Conservation (phyloP, 2,888 invertebrate species). For the Atherix ibis region DNA sequence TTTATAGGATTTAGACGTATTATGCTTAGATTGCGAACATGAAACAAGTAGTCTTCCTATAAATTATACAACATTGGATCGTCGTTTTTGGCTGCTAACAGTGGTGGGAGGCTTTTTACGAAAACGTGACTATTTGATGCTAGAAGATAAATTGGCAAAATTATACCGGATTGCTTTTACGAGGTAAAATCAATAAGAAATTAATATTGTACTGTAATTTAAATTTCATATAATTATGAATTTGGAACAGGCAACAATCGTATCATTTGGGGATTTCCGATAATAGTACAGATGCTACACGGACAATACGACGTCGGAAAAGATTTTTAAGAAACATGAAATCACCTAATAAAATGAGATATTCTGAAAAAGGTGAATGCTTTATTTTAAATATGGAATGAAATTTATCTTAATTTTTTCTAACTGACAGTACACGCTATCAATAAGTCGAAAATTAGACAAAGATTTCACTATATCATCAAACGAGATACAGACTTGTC, state of each 20-base stretch:
- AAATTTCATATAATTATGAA: slow-evolving; percentile 2
- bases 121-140: slow-evolving; percentile 42
- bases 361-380: too few relatives aligned
- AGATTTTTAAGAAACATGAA: too few relatives aligned
- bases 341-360: too few relatives aligned
- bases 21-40: slow-evolving; percentile 19
- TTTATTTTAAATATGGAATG: too few relatives aligned
- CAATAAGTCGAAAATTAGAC: too few relatives aligned
- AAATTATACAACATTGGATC: slow-evolving; percentile 36
- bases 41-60: slow-evolving; percentile 20
- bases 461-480: too few relatives aligned
- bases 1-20: slow-evolving; percentile 21
- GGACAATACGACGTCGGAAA: too few relatives aligned
- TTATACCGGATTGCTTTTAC: slow-evolving; percentile 68
- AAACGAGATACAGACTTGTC: too few relatives aligned
- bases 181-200: slow-evolving; percentile 35
- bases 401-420: too few relatives aligned
- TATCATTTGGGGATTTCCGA: slow-evolving; percentile 57
- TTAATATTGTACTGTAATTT: not conserved
- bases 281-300: slow-evolving; percentile 29
- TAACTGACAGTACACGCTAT: too few relatives aligned
- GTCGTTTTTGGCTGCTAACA: slow-evolving; percentile 68
- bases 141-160: slow-evolving; percentile 58
- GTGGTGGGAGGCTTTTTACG: slow-evolving; percentile 43
- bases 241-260: slow-evolving; percentile 71